Percentiles rank a stretch among this genome's conserved stretches.
phyloP scores from a whole-genome alignment of 1,140 invertebrate genomes.

The Penaeus japonicus region DNA sequence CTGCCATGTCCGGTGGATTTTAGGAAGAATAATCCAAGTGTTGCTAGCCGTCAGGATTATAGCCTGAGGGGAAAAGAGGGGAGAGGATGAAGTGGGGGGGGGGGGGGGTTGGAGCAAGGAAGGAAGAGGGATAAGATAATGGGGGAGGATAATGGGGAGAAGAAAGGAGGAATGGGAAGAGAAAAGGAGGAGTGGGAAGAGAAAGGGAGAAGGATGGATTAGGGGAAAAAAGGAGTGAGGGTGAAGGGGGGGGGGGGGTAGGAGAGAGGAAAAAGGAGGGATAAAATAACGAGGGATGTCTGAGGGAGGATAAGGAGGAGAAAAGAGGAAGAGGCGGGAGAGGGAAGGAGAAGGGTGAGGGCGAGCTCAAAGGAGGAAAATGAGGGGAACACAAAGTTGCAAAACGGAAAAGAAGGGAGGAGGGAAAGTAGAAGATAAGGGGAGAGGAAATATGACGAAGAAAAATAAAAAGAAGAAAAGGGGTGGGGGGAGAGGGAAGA shows the following conservation, averaged over 20 bases:
- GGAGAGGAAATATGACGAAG: background rate
- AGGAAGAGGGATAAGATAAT: too few species aligned
- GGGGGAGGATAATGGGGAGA: too few species aligned
- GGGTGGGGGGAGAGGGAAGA: background rate
- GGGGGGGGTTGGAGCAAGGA: too few species aligned
- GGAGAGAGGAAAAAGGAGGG: background rate
- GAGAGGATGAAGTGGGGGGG: too few species aligned
- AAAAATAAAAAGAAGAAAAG: background rate
- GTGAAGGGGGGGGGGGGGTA: background rate
- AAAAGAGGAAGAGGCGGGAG: background rate
- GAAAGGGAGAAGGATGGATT: too few species aligned
- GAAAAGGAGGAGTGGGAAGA: too few species aligned
- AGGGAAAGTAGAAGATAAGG: background rate
- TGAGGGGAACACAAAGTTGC: background rate
- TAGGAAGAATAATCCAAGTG: background rate
- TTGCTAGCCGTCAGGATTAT: too few species aligned
- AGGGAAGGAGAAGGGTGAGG: background rate
- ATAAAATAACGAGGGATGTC: too few species aligned
- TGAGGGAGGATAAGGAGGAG: background rate
- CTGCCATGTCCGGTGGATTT: too few species aligned
- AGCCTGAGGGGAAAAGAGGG: too few species aligned
- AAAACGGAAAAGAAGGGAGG: background rate
- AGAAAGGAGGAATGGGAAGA: too few species aligned
- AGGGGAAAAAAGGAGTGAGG: background rate
- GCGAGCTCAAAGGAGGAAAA: too few species aligned